Evolutionary conservation across 2,888 invertebrate genomes (phyloP), one percentile per base, ranked within the genome.

Genomic region (Macroteleia sp.): DNA sequence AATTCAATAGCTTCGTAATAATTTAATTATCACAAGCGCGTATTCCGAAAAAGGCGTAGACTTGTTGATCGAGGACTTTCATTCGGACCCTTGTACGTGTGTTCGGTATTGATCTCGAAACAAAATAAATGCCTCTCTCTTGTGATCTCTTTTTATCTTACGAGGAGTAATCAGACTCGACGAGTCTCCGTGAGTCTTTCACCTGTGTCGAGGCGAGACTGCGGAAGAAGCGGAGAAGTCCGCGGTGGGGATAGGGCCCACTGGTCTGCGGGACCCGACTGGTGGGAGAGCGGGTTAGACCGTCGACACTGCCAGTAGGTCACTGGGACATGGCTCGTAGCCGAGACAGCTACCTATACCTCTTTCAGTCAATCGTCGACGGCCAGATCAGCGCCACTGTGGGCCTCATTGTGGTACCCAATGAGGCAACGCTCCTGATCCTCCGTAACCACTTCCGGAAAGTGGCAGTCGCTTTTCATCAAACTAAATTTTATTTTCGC

Each of bases 281-380:
- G 54, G 56, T 54, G 75, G 79, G 48, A 79, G 80, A 80, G 77
- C 77, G 83, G 80, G 81, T 76, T 82, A 83, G 80, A 80, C 80
- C 83, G 83, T 84, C 83, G 85, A 79, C 86, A 84, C 83, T 85
- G 80, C 83, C 82, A 91, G 91, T 91, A 91, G 91, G 91, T 91
- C 90, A 91, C 88, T 91, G 87, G 91, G 90, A 90, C 91, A 87
- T 84, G 87, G 87, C 89, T 89, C 85, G 85, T 83, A 86, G 87
- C 86, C 86, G 86, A 88, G 88, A 88, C 87, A 86, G 89, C 89
- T 82, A 84, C 86, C 85, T 86, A 85, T 86, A 82, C 85, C 86
- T 87, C 88, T 87, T 88, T 90, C 90, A 91, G 90, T 91, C 88
- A 89, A 88, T 90, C 87, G 87, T 84, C 90, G 88, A 85, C 90